Percentiles rank a stretch among this genome's conserved stretches.
phyloP scores from a whole-genome alignment of 2,113 vertebrate species.

The Labrus mixtus region DNA sequence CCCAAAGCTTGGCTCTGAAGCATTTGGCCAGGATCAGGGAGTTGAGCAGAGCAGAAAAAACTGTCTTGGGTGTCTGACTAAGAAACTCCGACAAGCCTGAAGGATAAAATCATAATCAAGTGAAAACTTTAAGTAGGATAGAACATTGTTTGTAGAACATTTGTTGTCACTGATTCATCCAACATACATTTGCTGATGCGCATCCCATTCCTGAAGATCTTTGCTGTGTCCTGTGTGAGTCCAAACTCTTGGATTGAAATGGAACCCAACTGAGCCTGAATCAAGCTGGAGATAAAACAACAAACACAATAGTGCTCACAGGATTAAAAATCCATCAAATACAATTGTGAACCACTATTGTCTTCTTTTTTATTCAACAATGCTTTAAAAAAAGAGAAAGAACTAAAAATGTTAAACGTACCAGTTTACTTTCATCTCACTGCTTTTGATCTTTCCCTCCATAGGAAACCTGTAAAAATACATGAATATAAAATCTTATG shows the following conservation, averaged over 20 bases:
- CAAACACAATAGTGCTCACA: not conserved
- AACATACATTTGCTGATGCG: slow-evolving; percentile 94
- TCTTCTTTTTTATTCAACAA: not conserved
- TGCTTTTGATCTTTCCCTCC: slow-evolving; percentile 95
- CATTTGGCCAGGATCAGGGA: slow-evolving; percentile 94
- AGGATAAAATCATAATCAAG: slow-evolving; percentile 16
- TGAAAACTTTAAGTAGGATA: not conserved
- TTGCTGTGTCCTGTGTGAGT: slow-evolving; percentile 93
- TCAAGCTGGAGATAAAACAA: slow-evolving; percentile 85
- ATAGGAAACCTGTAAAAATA: slow-evolving; percentile 89
- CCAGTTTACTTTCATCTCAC: slow-evolving; percentile 99
- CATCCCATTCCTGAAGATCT: slow-evolving; percentile 94
- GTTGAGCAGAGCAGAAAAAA: slow-evolving; percentile 88
- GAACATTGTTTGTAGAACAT: not conserved
- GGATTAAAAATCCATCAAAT: not conserved
- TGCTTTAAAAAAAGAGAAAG: not conserved
- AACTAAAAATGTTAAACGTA: slow-evolving; percentile 67
- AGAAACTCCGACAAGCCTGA: slow-evolving; percentile 94
- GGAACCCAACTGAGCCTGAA: slow-evolving; percentile 96
- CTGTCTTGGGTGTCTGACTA: slow-evolving; percentile 83
- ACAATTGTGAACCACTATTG: not conserved
- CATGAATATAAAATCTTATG: not conserved
- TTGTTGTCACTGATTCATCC: not conserved
- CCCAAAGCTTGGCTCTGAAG: slow-evolving; percentile 96
- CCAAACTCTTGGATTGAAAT: slow-evolving; percentile 95